Evolutionary conservation across 30 jellyfish, hydroid and myxozoan genomes (phyloP).

Genomic region (Catostylus mosaicus): DNA sequence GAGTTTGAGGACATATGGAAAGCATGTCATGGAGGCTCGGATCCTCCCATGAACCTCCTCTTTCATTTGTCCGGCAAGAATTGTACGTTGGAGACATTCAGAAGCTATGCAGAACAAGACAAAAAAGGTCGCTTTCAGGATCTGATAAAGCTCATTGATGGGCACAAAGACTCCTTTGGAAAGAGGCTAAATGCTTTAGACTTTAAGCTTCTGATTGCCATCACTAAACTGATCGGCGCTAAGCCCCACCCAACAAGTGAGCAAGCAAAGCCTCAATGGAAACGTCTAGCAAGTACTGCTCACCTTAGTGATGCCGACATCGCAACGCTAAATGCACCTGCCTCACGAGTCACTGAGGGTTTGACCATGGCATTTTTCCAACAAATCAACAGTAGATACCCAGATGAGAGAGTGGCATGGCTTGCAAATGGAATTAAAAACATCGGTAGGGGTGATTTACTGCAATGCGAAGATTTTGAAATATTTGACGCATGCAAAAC

Average conservation of each 20-base stretch:
- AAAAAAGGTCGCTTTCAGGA: not conserved
- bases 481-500: not conserved
- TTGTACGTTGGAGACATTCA: not conserved
- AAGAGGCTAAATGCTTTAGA: conserved; percentile 1
- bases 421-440: not conserved
- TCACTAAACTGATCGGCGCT: not conserved
- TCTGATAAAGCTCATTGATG: not conserved
- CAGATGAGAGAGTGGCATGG: not conserved
- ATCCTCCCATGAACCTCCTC: conserved; percentile 9
- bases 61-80: not conserved
- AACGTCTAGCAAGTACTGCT: not conserved
- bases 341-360: not conserved
- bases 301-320: not conserved
- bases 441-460: not conserved
- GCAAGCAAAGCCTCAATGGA: not conserved
- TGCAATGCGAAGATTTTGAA: not conserved
- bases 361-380: not conserved
- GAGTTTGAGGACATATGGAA: not conserved
- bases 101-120: not conserved
- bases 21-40: not conserved
- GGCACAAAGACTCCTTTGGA: not conserved
- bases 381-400: not conserved
- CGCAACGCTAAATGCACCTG: not conserved
- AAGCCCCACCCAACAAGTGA: not conserved
- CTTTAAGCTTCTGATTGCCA: not conserved